phyloP scores from a whole-genome alignment of 1,140 invertebrate species.

The Liolophura sinensis region DNA sequence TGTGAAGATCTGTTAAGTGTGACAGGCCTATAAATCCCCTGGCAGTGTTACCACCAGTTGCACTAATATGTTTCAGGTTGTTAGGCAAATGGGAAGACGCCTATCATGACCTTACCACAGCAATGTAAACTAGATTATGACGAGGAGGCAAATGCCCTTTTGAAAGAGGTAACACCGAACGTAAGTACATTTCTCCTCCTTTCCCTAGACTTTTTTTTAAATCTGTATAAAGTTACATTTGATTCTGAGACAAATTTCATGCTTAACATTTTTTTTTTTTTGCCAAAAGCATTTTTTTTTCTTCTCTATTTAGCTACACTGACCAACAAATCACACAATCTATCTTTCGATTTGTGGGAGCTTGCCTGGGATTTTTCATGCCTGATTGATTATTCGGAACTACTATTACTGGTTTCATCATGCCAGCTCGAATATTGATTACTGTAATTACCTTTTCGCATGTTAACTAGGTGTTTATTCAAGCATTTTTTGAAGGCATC shows the following conservation, averaged over 20 bases:
- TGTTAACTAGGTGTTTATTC: too few relatives aligned
- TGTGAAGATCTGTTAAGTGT: not conserved
- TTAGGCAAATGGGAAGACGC: constrained; percentile 87
- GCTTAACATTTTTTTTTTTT: not conserved
- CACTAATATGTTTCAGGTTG: constrained; percentile 63
- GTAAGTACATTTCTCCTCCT: constrained; percentile 63
- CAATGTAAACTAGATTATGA: constrained; percentile 92
- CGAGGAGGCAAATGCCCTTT: constrained; percentile 85
- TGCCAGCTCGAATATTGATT: too few relatives aligned
- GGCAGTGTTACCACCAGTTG: not conserved
- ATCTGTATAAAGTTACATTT: too few relatives aligned
- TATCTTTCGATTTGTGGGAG: too few relatives aligned
- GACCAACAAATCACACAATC: too few relatives aligned
- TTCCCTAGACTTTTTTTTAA: too few relatives aligned
- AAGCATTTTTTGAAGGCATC: too few relatives aligned
- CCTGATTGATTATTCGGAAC: too few relatives aligned
- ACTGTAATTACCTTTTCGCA: too few relatives aligned
- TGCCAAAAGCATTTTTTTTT: not conserved
- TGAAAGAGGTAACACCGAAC: constrained; percentile 89
- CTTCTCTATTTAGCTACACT: not conserved
- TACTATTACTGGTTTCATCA: too few relatives aligned
- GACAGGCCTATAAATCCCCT: not conserved
- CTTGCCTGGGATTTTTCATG: too few relatives aligned
- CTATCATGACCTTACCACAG: constrained; percentile 80
- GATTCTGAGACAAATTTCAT: too few relatives aligned